phyloP scores from a whole-genome alignment of 2,113 vertebrate species.

The Neoarius graeffei region DNA sequence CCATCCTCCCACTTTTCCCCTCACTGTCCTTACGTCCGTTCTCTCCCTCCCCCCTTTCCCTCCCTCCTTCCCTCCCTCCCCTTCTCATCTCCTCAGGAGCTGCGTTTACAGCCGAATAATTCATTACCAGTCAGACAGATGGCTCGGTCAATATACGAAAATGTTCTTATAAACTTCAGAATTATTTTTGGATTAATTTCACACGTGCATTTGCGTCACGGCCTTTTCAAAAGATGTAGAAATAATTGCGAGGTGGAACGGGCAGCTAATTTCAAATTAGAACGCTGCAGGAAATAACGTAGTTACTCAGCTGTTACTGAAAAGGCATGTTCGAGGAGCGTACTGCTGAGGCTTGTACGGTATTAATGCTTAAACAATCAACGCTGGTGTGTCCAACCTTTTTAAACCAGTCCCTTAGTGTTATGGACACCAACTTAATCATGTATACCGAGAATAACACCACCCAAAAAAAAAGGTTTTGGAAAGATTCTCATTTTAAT shows the following conservation, averaged over 20 bases:
- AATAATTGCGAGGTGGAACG: neutral
- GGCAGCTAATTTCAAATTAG: neutral
- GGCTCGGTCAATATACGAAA: neutral
- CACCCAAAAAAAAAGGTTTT: neutral
- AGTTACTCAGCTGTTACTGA: neutral
- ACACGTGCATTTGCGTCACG: neutral
- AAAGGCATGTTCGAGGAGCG: neutral
- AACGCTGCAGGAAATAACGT: neutral
- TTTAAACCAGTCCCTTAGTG: neutral
- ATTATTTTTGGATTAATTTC: neutral
- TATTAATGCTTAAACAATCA: neutral
- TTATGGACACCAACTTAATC: neutral
- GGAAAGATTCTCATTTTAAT: neutral
- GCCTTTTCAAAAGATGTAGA: neutral
- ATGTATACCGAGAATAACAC: neutral
- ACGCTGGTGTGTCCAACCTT: neutral
- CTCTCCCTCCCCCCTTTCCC: neutral
- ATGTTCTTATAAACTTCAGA: neutral
- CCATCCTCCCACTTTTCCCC: slow-evolving; percentile 22
- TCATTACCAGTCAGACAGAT: slow-evolving; percentile 8
- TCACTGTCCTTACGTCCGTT: neutral
- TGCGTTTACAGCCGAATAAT: neutral
- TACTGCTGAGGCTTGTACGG: no score
- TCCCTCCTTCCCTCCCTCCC: neutral
- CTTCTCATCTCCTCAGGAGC: neutral